These are phyloP conservation scores for Corydoras sp. DNA, from an alignment of 2,113 vertebrate species.

Conservation along the genomic window DNA sequence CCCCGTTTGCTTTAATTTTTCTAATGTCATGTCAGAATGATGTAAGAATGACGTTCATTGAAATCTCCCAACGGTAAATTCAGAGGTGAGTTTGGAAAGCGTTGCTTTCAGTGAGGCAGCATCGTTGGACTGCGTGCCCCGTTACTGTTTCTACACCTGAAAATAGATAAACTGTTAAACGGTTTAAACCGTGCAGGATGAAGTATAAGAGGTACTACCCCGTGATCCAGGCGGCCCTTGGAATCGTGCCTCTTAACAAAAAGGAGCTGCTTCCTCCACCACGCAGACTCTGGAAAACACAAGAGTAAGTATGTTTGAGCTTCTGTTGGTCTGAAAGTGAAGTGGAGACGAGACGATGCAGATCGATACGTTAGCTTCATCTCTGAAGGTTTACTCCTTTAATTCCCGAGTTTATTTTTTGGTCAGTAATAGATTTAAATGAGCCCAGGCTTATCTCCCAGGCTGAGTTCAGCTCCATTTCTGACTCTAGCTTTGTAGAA, in stretches of 20 bases:
- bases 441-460: too few relatives aligned
- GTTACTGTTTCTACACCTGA: neutral
- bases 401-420: too few relatives aligned
- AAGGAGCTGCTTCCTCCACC: constrained; percentile 79
- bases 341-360: too few relatives aligned
- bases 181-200: constrained; percentile 59
- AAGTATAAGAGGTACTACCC: constrained; percentile 87
- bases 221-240: constrained; percentile 79
- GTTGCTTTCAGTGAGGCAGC: neutral
- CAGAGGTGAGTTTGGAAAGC: neutral
- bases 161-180: neutral
- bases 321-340: neutral
- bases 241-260: constrained; percentile 87
- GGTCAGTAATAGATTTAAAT: too few relatives aligned
- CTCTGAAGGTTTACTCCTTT: too few relatives aligned
- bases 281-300: constrained; percentile 76
- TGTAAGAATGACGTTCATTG: constrained; percentile 66
- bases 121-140: neutral
- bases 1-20: constrained; percentile 70
- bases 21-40: constrained; percentile 71
- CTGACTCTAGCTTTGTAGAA: too few relatives aligned
- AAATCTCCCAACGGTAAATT: constrained; percentile 54
- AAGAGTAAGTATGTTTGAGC: constrained; percentile 63
- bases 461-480: too few relatives aligned
- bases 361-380: too few relatives aligned